phyloP scores from a whole-genome alignment of 2,113 vertebrate genomes.

The Scortum barcoo region DNA sequence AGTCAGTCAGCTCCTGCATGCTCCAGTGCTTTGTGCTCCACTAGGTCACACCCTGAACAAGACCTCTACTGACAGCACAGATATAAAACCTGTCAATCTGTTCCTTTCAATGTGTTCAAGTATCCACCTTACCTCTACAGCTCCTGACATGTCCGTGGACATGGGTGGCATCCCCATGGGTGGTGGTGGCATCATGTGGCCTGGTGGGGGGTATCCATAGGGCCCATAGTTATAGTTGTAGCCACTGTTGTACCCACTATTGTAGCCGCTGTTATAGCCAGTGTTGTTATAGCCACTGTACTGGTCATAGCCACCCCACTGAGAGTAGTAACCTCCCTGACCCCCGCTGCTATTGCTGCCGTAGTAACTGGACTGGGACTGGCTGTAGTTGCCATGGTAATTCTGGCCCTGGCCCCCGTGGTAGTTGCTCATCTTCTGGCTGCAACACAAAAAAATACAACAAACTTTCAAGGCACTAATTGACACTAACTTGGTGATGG shows the following conservation, averaged over 20 bases:
- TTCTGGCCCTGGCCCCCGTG: constrained; percentile 84
- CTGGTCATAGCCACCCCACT: constrained; percentile 88
- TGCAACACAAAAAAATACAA: constrained; percentile 44
- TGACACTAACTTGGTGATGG: not conserved
- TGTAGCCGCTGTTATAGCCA: constrained; percentile 79
- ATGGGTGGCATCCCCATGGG: constrained; percentile 78
- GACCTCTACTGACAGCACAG: too few species aligned
- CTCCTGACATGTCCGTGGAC: constrained; percentile 69
- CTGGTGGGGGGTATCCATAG: constrained; percentile 84
- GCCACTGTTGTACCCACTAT: constrained; percentile 76
- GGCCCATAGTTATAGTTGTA: constrained; percentile 84
- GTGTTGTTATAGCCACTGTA: constrained; percentile 81
- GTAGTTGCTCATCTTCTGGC: constrained; percentile 87
- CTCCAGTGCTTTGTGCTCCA: too few species aligned
- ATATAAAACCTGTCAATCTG: not conserved
- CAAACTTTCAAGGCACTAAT: not conserved
- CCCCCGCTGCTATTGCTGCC: constrained; percentile 67
- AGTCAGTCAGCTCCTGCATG: too few species aligned
- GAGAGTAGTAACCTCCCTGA: constrained; percentile 81
- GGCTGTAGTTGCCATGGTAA: constrained; percentile 82
- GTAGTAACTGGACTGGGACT: constrained; percentile 83
- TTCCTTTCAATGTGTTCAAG: not conserved
- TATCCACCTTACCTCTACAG: constrained; percentile 73
- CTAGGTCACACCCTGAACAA: too few species aligned
- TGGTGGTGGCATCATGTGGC: constrained; percentile 82